These are phyloP conservation scores for Camponotus fellah DNA, from an alignment of 2,888 invertebrate species.

Conservation along the genomic window DNA sequence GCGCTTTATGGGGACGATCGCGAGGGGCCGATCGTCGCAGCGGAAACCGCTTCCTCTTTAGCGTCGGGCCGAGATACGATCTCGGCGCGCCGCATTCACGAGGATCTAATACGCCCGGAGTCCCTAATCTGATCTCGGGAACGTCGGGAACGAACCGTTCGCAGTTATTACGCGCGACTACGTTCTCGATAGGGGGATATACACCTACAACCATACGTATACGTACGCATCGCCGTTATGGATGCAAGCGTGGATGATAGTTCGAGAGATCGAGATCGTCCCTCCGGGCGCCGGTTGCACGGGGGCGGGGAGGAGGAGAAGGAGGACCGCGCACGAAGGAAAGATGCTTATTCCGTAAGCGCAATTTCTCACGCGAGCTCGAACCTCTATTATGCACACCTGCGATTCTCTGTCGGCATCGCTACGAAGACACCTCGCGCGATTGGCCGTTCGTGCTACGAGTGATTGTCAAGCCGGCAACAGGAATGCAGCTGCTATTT, in stretches of 20 bases:
- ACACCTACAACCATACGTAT: conserved; percentile 37
- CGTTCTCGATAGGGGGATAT: conserved; percentile 65
- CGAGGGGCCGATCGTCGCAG: conserved; percentile 66
- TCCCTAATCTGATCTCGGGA: conserved; percentile 80
- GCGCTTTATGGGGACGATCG: conserved; percentile 67
- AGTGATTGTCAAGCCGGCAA: conserved; percentile 24
- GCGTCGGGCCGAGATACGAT: conserved; percentile 69
- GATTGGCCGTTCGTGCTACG: conserved; percentile 25
- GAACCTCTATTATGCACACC: conserved; percentile 55
- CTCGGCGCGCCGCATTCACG: conserved; percentile 68
- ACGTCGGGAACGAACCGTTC: conserved; percentile 75
- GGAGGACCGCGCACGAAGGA: conserved; percentile 22
- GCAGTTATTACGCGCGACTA: conserved; percentile 77
- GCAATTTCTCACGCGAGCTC: conserved; percentile 62
- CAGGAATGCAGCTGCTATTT: conserved; percentile 29
- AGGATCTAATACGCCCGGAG: conserved; percentile 76
- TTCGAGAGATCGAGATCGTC: conserved; percentile 81
- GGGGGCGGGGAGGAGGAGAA: neutral
- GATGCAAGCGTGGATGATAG: conserved; percentile 71
- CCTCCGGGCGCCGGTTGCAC: conserved; percentile 63
- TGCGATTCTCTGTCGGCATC: conserved; percentile 16
- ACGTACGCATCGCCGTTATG: conserved; percentile 63
- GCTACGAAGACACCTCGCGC: neutral
- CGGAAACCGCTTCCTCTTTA: conserved; percentile 71
- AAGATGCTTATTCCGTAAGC: conserved; percentile 56